These are phyloP conservation scores for Conchocele bisecta DNA, from an alignment of 2,888 invertebrate genomes.

Conservation along the genomic window DNA sequence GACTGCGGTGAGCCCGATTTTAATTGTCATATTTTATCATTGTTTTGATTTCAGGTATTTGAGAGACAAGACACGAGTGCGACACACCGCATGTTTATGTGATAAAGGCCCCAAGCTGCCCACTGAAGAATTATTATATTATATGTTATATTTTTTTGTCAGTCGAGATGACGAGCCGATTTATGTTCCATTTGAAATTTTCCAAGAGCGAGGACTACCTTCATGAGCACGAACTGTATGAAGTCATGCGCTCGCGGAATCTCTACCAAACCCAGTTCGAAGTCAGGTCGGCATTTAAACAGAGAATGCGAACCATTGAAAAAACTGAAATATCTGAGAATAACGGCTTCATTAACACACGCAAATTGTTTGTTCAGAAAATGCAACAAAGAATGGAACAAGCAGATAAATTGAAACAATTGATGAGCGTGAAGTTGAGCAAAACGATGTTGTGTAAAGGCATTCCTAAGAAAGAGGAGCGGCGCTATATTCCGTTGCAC, in stretches of 20 bases:
- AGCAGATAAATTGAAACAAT: slow-evolving; percentile 35
- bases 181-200: slow-evolving; percentile 54
- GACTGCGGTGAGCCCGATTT: too few species aligned
- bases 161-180: too few species aligned
- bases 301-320: slow-evolving; percentile 57
- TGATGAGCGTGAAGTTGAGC: not conserved
- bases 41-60: too few species aligned
- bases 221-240: slow-evolving; percentile 65
- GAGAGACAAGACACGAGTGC: too few species aligned
- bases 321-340: slow-evolving; percentile 57
- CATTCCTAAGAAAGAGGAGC: not conserved
- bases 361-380: slow-evolving; percentile 62
- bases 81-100: too few species aligned
- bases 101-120: too few species aligned
- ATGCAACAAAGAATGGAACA: slow-evolving; percentile 59
- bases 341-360: slow-evolving; percentile 61
- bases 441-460: not conserved
- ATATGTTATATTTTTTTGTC: too few species aligned
- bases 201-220: slow-evolving; percentile 48
- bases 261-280: slow-evolving; percentile 65
- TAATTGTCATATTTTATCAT: too few species aligned
- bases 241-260: slow-evolving; percentile 61
- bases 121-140: too few species aligned
- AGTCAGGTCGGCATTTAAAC: slow-evolving; percentile 57
- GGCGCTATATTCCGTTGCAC: not conserved